phyloP scores from a whole-genome alignment of 2,113 vertebrate species.

The Nycticorax nycticorax region DNA sequence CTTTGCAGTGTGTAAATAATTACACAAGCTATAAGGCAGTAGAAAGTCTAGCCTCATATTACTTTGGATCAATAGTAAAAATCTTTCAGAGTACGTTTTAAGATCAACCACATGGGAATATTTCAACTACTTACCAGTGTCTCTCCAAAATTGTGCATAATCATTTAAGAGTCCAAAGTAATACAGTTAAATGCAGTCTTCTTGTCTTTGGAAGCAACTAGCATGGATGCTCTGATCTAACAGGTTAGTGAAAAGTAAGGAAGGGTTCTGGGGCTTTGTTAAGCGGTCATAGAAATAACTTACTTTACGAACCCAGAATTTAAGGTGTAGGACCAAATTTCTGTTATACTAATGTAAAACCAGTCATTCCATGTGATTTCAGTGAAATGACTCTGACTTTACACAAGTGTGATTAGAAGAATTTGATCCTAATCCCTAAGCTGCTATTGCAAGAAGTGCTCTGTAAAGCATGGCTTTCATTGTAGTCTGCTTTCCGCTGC shows the following conservation, averaged over 20 bases:
- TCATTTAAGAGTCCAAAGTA: conserved; percentile 13
- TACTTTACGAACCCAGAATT: background rate
- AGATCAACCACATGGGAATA: background rate
- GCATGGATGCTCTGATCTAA: background rate
- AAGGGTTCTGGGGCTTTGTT: background rate
- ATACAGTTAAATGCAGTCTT: background rate
- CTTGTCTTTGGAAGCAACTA: conserved; percentile 35
- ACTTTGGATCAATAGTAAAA: conserved; percentile 30
- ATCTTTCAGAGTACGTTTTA: background rate
- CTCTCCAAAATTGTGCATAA: background rate
- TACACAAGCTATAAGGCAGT: background rate
- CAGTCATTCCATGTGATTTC: background rate
- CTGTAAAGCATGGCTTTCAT: conserved; percentile 49
- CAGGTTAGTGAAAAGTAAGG: background rate
- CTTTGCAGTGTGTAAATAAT: background rate
- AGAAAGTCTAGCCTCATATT: background rate
- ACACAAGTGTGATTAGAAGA: conserved; percentile 39
- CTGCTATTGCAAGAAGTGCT: conserved; percentile 50
- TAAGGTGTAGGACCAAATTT: background rate
- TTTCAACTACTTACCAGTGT: background rate
- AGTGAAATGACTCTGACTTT: conserved; percentile 30
- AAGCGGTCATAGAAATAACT: conserved; percentile 11
- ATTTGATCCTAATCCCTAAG: conserved; percentile 58
- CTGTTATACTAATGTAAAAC: background rate
- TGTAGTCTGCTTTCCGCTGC: conserved; percentile 26